Evolutionary conservation across 2,113 vertebrate genomes (phyloP), one percentile per base, ranked within the genome.

Genomic region (Gasterosteus aculeatus): DNA sequence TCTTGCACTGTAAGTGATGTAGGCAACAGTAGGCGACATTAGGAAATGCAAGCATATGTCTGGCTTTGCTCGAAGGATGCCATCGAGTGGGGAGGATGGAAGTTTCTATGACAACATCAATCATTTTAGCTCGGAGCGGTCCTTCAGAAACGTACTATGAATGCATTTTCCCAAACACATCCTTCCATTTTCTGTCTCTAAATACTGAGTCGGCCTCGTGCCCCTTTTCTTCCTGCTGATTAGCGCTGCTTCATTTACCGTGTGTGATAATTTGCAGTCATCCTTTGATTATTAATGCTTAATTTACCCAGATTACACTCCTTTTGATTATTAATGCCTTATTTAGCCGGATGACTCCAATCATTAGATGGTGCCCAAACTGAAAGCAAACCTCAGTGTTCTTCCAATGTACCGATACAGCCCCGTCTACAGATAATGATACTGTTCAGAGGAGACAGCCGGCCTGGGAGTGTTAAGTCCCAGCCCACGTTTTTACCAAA

Each of bases 231-330:
- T 73, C 59, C 70, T 44, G 81, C 79, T 85, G 86, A 93, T 93
- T 93, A 93, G 89, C 81, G 80, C 79, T 54, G 88, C 91, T 89
- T 93, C 89, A 89, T 93, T 93, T 92, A 67, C 79, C 22, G 71
- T 65, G 82, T 87, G 86, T 84, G 86, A 93, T 92, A 81, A 93
- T 93, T 93, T 92, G 84, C 85, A 91, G 89, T 81, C 86, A 73
- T 83, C 87, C 84, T 88, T 90, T 93, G 88, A 93, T 94, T 93
- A 93, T 92, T 93, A 92, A 93, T 93, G 91, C 92, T 87, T 92
- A 92, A 93, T 94, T 93, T 92, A 91, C 86, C 90, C 82, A 91
- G 90, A 92, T 94, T 93, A 93, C 89, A 92, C 92, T 92, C 86
- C 88, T 91, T 56, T 91, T 92, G 89, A 91, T 93, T 93, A 93